phyloP scores from a whole-genome alignment of 2,888 invertebrate species.

The Chymomyza amoena region DNA sequence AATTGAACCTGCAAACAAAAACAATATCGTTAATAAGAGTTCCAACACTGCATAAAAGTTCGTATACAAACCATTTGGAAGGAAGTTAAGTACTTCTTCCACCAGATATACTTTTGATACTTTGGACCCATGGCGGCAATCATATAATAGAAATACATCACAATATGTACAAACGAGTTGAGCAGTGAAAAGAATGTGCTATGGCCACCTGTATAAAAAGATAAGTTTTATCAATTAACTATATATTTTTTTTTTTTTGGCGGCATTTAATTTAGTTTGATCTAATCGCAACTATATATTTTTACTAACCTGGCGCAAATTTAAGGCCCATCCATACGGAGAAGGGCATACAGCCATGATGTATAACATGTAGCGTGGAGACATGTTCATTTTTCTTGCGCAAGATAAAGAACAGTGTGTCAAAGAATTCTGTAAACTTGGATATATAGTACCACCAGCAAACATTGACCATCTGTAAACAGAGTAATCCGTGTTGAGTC shows the following conservation, averaged over 20 bases:
- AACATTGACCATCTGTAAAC: slow-evolving; percentile 89
- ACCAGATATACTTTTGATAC: slow-evolving; percentile 97
- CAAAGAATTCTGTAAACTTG: slow-evolving; percentile 97
- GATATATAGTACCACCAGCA: slow-evolving; percentile 99
- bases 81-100: slow-evolving; percentile 97
- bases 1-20: slow-evolving; percentile 88
- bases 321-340: slow-evolving; percentile 97
- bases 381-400: slow-evolving; percentile 97
- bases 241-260: neutral
- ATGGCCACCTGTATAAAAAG: slow-evolving; percentile 87
- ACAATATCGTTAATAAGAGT: neutral
- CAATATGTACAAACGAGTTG: slow-evolving; percentile 96
- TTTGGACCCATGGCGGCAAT: slow-evolving; percentile 95
- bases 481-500: slow-evolving; percentile 26
- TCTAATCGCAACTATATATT: neutral
- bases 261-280: slow-evolving; percentile 7
- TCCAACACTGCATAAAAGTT: neutral
- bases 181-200: slow-evolving; percentile 97
- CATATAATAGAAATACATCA: slow-evolving; percentile 99
- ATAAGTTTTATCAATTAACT: neutral
- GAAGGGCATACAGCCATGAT: slow-evolving; percentile 98
- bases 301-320: slow-evolving; percentile 90
- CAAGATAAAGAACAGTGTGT: slow-evolving; percentile 97
- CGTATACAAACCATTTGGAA: slow-evolving; percentile 89
- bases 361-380: slow-evolving; percentile 95